Evolutionary conservation across 2,888 invertebrate species (phyloP), one percentile per base, ranked within the genome.

Genomic region (Athripsodes cinereus): DNA sequence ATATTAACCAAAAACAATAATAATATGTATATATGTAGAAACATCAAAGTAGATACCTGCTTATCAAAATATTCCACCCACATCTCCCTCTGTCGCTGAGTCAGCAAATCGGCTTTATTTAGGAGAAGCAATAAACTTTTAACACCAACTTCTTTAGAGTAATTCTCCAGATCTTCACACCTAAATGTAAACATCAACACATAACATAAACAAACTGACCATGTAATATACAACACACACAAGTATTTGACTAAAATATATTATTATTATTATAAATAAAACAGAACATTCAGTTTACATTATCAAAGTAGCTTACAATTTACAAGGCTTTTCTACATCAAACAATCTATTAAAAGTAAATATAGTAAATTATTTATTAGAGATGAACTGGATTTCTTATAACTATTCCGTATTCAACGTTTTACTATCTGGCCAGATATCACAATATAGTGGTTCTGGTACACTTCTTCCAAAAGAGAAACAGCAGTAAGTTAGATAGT

Each of bases 31-130:
- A 18, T 44, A 18, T 10, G 44, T 26, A 26, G 26, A 26, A 6
- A 26, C 26, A 26, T 46, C 8, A 34, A 46, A 26, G 47, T 16
- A 46, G 19, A 58, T 66, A 77, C 78, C 71, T 84, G 74, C 58
- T 81, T 74, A 55, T 83, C 80, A 69, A 96, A 97, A 75, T 94
- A 94, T 55, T 87, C 79, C 0, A 90, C 87, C 97, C 97, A 98
- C 55, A 75, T 73, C 66, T 85, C 74, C 62, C 97, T 81, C 71
- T 97, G 96, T 64, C 82, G 74, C 48, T 83, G 81, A 0, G 85
- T 92, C 16, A 97, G 81, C 68, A 92, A 87, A 72, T 99, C 99
- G 0, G 98, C 92, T 72, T 99, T 99, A 74, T 99, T 99, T 21
- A 98, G 76, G 26, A 99, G 77, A 31, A 99, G 80, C 69, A 97